A percentile compares a stretch with the other conserved stretches of the same genome.
These are phyloP conservation scores for Mormyrus hasselquistii DNA, from an alignment of 2,797 vertebrate species.

Conservation along the genomic window DNA sequence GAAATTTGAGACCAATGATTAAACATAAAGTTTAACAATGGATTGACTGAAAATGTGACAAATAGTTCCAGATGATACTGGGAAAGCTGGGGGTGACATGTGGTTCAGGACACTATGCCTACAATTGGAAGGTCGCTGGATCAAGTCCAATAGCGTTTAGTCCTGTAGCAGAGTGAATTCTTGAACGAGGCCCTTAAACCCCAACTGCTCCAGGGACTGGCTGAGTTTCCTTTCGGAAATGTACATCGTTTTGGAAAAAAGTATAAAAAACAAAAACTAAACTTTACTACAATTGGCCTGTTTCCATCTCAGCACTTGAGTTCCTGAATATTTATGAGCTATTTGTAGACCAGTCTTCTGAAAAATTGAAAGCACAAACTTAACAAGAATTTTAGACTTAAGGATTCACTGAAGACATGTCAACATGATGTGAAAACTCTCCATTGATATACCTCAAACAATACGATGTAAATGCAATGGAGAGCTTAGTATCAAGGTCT, in stretches of 20 bases:
- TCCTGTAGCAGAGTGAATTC: neutral
- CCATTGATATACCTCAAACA: neutral
- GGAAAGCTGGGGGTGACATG: neutral
- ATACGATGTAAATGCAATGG: neutral
- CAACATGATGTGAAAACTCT: neutral
- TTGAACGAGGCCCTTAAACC: neutral
- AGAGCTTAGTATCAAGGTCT: neutral
- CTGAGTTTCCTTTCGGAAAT: neutral
- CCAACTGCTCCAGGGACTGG: neutral
- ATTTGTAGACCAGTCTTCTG: neutral
- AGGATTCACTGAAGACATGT: neutral
- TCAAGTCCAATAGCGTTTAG: neutral
- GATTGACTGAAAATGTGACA: neutral
- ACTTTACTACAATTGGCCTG: neutral
- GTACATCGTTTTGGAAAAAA: neutral
- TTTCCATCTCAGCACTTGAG: neutral
- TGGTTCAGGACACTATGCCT: neutral
- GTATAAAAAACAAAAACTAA: neutral
- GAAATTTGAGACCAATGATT: neutral
- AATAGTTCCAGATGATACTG: neutral
- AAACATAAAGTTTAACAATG: neutral
- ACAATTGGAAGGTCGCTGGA: neutral
- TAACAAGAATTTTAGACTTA: slow-evolving; percentile 1
- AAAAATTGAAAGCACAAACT: slow-evolving; percentile 5
- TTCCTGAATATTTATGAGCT: slow-evolving; percentile 1